Conservation (phyloP, 2,888 invertebrate genomes). For the Tridacna gigas region DNA sequence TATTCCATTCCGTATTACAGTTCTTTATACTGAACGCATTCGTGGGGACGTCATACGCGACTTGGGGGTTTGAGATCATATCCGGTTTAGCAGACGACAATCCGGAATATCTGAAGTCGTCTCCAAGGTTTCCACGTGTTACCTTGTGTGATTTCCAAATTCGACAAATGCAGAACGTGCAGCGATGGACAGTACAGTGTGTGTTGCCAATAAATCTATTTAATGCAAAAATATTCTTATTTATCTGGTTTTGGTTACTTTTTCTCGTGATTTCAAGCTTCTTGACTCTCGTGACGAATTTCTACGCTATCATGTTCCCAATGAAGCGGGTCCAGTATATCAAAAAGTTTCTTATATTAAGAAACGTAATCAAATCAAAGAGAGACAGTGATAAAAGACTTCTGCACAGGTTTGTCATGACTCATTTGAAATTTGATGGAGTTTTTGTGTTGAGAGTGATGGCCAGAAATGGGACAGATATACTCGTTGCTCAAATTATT, state of each 20-base stretch:
- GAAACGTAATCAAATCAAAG: constrained; percentile 62
- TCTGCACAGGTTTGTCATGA: constrained; percentile 71
- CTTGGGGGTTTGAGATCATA: constrained; percentile 79
- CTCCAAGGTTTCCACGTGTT: constrained; percentile 78
- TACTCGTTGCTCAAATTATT: constrained; percentile 72
- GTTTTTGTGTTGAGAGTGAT: constrained; percentile 76
- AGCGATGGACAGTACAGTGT: constrained; percentile 80
- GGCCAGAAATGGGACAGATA: constrained; percentile 75
- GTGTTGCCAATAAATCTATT: constrained; percentile 81
- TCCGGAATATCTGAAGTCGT: constrained; percentile 70
- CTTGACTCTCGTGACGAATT: constrained; percentile 70
- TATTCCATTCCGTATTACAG: constrained; percentile 80
- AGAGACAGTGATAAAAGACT: constrained; percentile 66
- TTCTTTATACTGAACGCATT: constrained; percentile 80
- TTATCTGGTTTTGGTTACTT: constrained; percentile 81
- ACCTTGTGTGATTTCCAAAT: constrained; percentile 81
- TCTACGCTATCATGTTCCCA: constrained; percentile 76
- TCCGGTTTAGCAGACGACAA: constrained; percentile 65
- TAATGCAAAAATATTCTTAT: constrained; percentile 82
- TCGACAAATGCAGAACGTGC: constrained; percentile 78
- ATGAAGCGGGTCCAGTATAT: constrained; percentile 74
- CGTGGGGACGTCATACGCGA: constrained; percentile 75
- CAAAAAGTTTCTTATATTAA: constrained; percentile 75
- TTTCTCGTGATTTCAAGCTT: constrained; percentile 71
- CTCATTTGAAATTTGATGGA: constrained; percentile 77